A percentile compares a stretch with the other conserved stretches of the same genome.
phyloP scores from a whole-genome alignment of 2,888 invertebrate species.

The Clistopyga incitator region DNA sequence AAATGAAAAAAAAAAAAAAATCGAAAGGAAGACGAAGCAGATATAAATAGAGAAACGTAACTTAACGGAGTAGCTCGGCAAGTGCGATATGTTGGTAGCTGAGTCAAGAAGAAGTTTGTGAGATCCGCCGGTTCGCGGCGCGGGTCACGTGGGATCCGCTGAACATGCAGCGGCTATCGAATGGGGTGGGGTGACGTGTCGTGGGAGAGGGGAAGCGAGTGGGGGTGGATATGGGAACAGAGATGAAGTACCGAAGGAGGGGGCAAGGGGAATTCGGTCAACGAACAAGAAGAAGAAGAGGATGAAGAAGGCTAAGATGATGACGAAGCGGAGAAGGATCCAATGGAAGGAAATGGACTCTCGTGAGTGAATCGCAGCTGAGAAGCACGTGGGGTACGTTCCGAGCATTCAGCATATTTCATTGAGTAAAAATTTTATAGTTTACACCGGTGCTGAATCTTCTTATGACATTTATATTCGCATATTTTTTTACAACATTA shows the following conservation, averaged over 20 bases:
- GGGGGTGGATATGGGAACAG: slow-evolving; percentile 44
- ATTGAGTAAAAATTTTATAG: slow-evolving; percentile 44
- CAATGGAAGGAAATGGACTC: slow-evolving; percentile 10
- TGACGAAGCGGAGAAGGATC: neutral
- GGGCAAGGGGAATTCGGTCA: slow-evolving; percentile 61
- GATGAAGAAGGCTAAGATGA: slow-evolving; percentile 46
- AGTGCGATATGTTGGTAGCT: slow-evolving; percentile 52
- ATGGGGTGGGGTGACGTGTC: slow-evolving; percentile 53
- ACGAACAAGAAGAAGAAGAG: slow-evolving; percentile 39
- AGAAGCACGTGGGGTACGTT: slow-evolving; percentile 56
- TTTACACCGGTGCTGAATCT: slow-evolving; percentile 30
- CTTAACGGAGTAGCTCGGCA: neutral
- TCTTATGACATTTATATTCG: slow-evolving; percentile 42
- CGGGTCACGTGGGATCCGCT: slow-evolving; percentile 75
- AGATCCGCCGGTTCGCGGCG: slow-evolving; percentile 65
- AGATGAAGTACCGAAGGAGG: slow-evolving; percentile 40
- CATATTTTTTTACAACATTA: slow-evolving; percentile 32
- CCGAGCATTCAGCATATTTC: slow-evolving; percentile 45
- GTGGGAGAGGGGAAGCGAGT: slow-evolving; percentile 33
- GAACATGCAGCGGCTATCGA: slow-evolving; percentile 39
- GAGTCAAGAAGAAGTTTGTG: slow-evolving; percentile 73
- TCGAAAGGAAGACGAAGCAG: neutral
- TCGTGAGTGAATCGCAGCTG: slow-evolving; percentile 30
- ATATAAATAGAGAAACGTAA: neutral
- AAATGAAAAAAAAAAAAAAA: neutral